These are phyloP conservation scores for Bambusicola thoracicus DNA, from an alignment of 2,113 vertebrate species.

Conservation along the genomic window DNA sequence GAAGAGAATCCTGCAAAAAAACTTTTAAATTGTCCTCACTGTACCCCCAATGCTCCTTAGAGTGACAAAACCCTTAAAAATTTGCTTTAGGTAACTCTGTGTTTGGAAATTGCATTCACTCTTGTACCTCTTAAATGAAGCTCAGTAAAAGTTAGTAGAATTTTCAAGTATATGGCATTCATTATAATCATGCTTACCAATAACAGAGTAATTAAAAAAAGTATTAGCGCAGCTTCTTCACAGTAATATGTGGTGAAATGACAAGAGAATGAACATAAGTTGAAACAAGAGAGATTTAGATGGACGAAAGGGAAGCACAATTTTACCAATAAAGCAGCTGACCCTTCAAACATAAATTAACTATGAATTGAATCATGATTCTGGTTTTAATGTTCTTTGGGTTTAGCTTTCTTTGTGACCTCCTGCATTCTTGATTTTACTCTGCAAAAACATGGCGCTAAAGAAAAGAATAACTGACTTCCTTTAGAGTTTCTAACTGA, in stretches of 20 bases:
- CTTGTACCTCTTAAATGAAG: not conserved
- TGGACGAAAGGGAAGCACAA: not conserved
- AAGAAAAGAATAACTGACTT: not conserved
- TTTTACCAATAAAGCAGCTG: not conserved
- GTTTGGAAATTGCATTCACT: not conserved
- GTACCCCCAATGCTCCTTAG: fast-evolving
- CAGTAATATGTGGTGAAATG: fast-evolving
- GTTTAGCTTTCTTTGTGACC: not conserved
- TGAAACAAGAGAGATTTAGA: not conserved
- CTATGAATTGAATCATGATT: not conserved
- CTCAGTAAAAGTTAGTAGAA: not conserved
- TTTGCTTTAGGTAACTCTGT: not conserved
- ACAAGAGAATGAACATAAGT: not conserved
- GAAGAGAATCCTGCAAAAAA: too few relatives aligned
- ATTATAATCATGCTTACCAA: not conserved
- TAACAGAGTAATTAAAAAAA: not conserved
- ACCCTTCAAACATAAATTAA: not conserved
- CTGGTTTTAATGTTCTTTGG: not conserved
- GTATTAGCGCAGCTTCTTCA: not conserved
- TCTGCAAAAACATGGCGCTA: not conserved
- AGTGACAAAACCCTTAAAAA: not conserved
- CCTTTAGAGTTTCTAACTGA: not conserved
- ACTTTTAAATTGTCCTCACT: too few relatives aligned
- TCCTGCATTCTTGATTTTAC: not conserved
- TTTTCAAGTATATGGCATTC: not conserved